Evolutionary conservation across 2,888 invertebrate genomes (phyloP).

Genomic region (Chrysotoxum bicinctum): DNA sequence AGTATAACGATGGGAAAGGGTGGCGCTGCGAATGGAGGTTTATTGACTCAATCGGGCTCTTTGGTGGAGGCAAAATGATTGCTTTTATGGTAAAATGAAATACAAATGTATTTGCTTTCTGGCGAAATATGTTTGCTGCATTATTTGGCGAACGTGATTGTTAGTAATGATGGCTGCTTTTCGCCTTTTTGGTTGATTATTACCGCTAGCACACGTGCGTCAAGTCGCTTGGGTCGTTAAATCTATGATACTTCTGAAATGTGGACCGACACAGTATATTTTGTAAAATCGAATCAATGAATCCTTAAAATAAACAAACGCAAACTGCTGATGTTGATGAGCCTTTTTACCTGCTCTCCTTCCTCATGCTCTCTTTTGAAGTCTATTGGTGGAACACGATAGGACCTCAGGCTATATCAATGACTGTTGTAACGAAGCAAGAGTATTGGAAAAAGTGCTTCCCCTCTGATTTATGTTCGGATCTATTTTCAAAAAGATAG

Average conservation of each 20-base stretch:
- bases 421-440: constrained; percentile 44
- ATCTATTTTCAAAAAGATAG: constrained; percentile 25
- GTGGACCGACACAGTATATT: constrained; percentile 20
- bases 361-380: neutral
- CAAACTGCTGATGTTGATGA: constrained; percentile 60
- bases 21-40: neutral
- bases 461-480: neutral
- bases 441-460: neutral
- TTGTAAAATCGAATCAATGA: constrained; percentile 66
- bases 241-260: constrained; percentile 36
- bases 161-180: constrained; percentile 65
- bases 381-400: neutral
- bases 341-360: neutral
- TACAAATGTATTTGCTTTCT: constrained; percentile 71
- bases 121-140: constrained; percentile 72
- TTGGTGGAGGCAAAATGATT: constrained; percentile 59
- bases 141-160: constrained; percentile 72
- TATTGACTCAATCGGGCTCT: constrained; percentile 28
- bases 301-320: constrained; percentile 70
- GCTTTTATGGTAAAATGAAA: constrained; percentile 72
- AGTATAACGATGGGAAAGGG: neutral
- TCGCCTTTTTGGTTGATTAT: constrained; percentile 52
- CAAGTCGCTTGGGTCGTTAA: neutral
- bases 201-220: constrained; percentile 31
- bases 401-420: neutral